Conservation (phyloP, 1,140 invertebrate genomes). For the Caenorhabditis brenneri region DNA sequence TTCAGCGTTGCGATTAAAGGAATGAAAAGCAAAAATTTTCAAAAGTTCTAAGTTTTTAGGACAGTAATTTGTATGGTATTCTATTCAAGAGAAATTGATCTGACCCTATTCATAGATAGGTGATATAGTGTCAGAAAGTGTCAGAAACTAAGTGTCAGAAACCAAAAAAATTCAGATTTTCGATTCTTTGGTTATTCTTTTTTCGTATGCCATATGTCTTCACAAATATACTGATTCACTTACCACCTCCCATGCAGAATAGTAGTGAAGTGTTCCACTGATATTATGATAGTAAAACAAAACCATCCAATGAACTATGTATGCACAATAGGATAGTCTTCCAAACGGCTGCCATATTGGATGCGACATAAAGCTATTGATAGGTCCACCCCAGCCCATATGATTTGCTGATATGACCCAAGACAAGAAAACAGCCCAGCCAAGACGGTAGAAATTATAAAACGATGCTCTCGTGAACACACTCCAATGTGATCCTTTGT, state of each 20-base stretch:
- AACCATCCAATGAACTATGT: constrained; percentile 42
- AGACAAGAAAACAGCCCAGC: constrained; percentile 33
- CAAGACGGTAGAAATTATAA: constrained; percentile 48
- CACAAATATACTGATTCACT: too few species aligned
- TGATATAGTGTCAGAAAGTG: too few species aligned
- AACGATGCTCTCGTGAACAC: constrained; percentile 48
- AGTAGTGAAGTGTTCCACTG: not conserved
- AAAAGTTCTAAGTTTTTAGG: too few species aligned
- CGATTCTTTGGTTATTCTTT: too few species aligned
- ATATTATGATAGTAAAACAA: constrained; percentile 5
- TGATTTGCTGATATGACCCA: constrained; percentile 47
- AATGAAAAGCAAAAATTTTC: too few species aligned
- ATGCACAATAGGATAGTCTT: constrained; percentile 52
- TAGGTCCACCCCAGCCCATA: constrained; percentile 52
- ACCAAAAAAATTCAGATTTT: too few species aligned
- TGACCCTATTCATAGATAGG: too few species aligned
- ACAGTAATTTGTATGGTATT: too few species aligned
- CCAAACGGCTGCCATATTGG: constrained; percentile 51
- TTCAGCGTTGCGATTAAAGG: too few species aligned
- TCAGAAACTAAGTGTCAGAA: too few species aligned
- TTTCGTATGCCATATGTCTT: too few species aligned
- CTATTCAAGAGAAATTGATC: too few species aligned
- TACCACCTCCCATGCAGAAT: not conserved
- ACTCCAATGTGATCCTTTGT: constrained; percentile 40
- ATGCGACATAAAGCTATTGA: constrained; percentile 48